Percentiles rank a stretch among this genome's conserved stretches.
These are phyloP conservation scores for Pherbina coryleti DNA, from an alignment of 2,888 invertebrate species.

Conservation along the genomic window DNA sequence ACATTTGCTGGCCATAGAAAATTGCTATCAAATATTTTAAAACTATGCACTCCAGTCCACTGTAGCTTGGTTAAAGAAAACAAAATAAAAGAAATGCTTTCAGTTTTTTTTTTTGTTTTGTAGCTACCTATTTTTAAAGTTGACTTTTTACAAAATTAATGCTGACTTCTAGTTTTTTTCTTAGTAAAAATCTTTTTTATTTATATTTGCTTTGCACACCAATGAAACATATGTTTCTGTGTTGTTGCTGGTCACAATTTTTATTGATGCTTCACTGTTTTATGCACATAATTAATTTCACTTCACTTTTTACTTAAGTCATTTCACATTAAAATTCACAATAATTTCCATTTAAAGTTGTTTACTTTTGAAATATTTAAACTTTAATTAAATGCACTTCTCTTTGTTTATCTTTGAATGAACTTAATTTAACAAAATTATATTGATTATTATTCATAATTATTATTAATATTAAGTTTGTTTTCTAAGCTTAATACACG, in stretches of 20 bases:
- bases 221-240: not conserved
- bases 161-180: not conserved
- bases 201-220: not conserved
- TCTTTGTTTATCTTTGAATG: not conserved
- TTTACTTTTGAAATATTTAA: not conserved
- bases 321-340: not conserved
- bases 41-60: no score
- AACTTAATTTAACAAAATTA: not conserved
- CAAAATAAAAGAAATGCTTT: no score
- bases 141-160: no score
- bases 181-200: not conserved
- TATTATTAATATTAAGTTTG: not conserved
- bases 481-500: slow-evolving; percentile 18
- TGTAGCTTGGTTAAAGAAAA: no score
- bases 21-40: no score
- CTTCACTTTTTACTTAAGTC: not conserved
- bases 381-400: not conserved
- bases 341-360: not conserved
- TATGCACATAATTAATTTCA: not conserved
- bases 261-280: not conserved
- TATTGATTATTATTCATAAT: not conserved
- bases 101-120: no score
- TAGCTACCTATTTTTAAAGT: no score
- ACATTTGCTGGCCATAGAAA: no score
- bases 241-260: not conserved